Evolutionary conservation across 2,888 invertebrate genomes (phyloP).

Genomic region (Dascillus cervinus): DNA sequence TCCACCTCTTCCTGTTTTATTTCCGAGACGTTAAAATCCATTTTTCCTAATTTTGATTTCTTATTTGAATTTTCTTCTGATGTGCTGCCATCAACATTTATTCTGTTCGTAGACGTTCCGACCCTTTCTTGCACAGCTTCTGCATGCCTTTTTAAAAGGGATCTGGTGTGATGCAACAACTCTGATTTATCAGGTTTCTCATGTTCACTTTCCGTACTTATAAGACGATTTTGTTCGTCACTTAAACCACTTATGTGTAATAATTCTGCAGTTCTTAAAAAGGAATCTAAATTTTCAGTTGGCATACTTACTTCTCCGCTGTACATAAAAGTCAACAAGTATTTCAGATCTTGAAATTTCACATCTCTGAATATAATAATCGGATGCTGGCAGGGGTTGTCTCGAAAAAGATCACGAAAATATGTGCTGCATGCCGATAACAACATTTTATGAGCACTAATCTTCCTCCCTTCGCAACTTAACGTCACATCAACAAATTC

Average conservation of each 20-base stretch:
- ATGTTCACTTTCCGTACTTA: no score
- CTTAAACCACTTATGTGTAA: slow-evolving; percentile 55
- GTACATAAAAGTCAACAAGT: slow-evolving; percentile 60
- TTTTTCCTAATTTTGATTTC: no score
- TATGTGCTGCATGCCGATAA: slow-evolving; percentile 79
- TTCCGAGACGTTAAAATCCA: slow-evolving; percentile 2
- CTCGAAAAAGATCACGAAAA: slow-evolving; percentile 49
- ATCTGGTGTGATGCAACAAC: no score
- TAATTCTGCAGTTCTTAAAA: slow-evolving; percentile 56
- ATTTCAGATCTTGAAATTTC: slow-evolving; percentile 54
- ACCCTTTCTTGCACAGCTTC: background rate
- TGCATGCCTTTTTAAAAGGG: background rate
- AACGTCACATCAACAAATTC: slow-evolving; percentile 78
- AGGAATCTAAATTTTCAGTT: slow-evolving; percentile 54
- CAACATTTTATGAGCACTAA: slow-evolving; percentile 78
- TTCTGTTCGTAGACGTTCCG: background rate
- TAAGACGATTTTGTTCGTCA: slow-evolving; percentile 8
- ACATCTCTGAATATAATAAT: slow-evolving; percentile 62
- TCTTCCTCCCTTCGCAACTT: slow-evolving; percentile 76
- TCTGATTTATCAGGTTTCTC: no score
- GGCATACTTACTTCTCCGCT: slow-evolving; percentile 63
- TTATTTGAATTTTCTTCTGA: no score
- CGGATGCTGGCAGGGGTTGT: slow-evolving; percentile 62
- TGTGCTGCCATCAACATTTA: no score
- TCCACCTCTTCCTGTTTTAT: slow-evolving; percentile 8